Conservation (phyloP, 2,888 invertebrate genomes). For the Drosophila cracens region DNA sequence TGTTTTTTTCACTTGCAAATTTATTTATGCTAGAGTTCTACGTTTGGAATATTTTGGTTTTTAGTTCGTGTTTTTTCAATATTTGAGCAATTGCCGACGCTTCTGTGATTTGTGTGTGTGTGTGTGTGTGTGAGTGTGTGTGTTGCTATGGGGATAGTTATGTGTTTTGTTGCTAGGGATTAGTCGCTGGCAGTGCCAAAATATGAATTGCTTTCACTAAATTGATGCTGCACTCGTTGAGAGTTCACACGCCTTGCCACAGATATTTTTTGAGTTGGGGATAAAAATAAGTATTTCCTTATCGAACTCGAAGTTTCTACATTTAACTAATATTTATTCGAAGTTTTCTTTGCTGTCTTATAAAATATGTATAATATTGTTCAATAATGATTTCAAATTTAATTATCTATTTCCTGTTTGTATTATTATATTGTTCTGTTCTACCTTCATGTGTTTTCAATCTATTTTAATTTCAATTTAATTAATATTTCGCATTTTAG, state of each 20-base stretch:
- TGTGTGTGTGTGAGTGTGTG: constrained; percentile 9
- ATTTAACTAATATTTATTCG: neutral
- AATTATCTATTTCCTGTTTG: neutral
- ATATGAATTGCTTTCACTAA: constrained; percentile 63
- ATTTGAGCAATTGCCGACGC: constrained; percentile 57
- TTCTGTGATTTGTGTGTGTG: constrained; percentile 47
- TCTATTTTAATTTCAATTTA: neutral
- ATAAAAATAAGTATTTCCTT: constrained; percentile 10
- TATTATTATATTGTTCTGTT: neutral
- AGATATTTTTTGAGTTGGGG: constrained; percentile 32
- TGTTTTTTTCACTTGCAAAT: constrained; percentile 44
- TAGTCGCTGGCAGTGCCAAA: constrained; percentile 62
- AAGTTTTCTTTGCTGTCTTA: neutral
- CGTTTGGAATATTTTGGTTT: constrained; percentile 29
- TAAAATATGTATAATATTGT: neutral
- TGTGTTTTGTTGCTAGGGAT: constrained; percentile 48
- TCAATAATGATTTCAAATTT: neutral
- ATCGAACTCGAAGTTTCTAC: neutral
- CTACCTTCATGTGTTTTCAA: neutral
- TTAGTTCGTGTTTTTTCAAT: constrained; percentile 59
- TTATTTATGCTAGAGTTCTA: constrained; percentile 49
- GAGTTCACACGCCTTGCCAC: constrained; percentile 37
- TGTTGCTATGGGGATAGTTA: constrained; percentile 11
- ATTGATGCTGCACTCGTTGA: constrained; percentile 44
- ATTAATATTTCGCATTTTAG: neutral